phyloP scores from a whole-genome alignment of 2,888 invertebrate species.

The Dicroscelio sp. region DNA sequence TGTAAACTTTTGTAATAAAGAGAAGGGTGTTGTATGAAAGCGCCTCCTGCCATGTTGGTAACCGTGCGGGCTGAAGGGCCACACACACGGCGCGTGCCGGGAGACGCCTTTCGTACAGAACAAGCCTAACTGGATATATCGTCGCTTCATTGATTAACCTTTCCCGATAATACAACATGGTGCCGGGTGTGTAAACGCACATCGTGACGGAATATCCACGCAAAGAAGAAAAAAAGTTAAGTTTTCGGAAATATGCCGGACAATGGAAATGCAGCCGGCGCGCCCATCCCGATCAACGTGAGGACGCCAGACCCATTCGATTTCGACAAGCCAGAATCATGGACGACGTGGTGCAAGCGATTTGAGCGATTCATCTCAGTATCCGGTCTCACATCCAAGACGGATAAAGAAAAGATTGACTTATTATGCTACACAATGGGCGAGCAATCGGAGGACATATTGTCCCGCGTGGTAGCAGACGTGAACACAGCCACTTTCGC shows the following conservation, averaged over 20 bases:
- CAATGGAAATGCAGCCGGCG: too few species aligned
- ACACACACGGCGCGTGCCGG: not conserved
- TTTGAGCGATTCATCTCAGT: constrained; percentile 75
- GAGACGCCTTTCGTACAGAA: too few species aligned
- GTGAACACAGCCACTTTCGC: not conserved
- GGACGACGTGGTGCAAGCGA: constrained; percentile 60
- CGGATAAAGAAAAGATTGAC: constrained; percentile 80
- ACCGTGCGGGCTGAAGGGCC: not conserved
- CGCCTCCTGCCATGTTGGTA: constrained; percentile 4
- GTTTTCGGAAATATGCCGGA: too few species aligned
- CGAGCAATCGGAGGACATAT: constrained; percentile 79
- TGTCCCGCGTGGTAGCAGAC: constrained; percentile 56
- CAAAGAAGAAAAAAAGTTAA: too few species aligned
- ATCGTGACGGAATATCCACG: too few species aligned
- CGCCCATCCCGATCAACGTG: too few species aligned
- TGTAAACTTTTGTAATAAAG: constrained; percentile 18
- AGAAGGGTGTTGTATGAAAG: constrained; percentile 15
- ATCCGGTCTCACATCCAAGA: constrained; percentile 39
- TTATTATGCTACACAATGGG: constrained; percentile 79
- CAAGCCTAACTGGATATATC: too few species aligned
- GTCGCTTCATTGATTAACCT: too few species aligned
- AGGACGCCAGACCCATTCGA: constrained; percentile 71
- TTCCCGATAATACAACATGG: not conserved
- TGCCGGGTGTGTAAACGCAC: not conserved
- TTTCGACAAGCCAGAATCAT: constrained; percentile 65